phyloP scores from a whole-genome alignment of 2,888 invertebrate genomes.

The Drosophila quinaria region DNA sequence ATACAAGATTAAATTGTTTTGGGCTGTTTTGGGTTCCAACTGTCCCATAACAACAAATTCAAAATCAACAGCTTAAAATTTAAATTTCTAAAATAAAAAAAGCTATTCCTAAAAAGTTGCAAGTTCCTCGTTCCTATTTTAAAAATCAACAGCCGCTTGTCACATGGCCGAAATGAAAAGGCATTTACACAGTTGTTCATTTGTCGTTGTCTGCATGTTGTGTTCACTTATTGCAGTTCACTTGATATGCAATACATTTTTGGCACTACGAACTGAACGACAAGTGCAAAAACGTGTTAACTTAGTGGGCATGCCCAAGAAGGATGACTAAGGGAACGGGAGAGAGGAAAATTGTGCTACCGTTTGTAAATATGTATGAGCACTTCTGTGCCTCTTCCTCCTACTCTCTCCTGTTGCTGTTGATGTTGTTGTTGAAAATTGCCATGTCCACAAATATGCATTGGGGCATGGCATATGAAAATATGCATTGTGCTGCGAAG shows the following conservation, averaged over 20 bases:
- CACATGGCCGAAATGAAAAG: slow-evolving; percentile 60
- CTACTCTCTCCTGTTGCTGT: not conserved
- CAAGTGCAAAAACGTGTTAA: slow-evolving; percentile 76
- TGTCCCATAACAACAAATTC: slow-evolving; percentile 16
- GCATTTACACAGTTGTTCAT: slow-evolving; percentile 70
- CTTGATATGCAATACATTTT: slow-evolving; percentile 70
- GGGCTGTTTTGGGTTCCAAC: slow-evolving; percentile 4
- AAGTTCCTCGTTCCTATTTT: not conserved
- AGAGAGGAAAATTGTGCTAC: not conserved
- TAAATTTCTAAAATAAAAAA: slow-evolving; percentile 4
- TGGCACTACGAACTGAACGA: slow-evolving; percentile 45
- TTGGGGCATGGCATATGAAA: slow-evolving; percentile 36
- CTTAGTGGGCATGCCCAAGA: slow-evolving; percentile 43
- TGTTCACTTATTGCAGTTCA: slow-evolving; percentile 56
- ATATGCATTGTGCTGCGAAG: slow-evolving; percentile 35
- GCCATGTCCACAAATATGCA: slow-evolving; percentile 47
- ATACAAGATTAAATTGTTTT: slow-evolving; percentile 37
- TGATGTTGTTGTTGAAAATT: slow-evolving; percentile 11
- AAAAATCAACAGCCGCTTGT: slow-evolving; percentile 27
- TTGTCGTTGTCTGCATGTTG: slow-evolving; percentile 30
- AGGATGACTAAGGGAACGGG: not conserved
- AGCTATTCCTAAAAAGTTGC: not conserved
- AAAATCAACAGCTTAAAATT: slow-evolving; percentile 52
- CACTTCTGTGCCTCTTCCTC: not conserved
- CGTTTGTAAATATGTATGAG: slow-evolving; percentile 11